Base-by-base conservation (phyloP, 2,797 vertebrate genomes). In the Oophaga sylvatica region DNA sequence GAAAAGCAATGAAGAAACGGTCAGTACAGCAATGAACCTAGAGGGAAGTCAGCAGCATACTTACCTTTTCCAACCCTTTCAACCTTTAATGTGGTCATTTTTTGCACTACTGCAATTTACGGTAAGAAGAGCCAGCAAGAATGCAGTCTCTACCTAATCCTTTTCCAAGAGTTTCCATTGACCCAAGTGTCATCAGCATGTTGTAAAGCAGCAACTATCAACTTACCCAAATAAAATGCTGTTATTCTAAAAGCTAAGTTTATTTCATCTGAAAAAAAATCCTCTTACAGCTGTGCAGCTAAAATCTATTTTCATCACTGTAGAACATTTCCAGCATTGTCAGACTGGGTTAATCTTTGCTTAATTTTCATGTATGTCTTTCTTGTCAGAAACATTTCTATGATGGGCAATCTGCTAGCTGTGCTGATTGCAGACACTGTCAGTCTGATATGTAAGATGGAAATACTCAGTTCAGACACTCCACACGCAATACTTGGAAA, bases 271-370 rank as follows among this genome's bases (percentile, higher is more conserved):
- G 57, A 41, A 62, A 71, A 73, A 65, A 84, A 80, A 87, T 65
- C 48, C 8, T 67, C 57, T 80, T 84, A 88, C 87, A 88, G 87
- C 87, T 84, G 82, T 84, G 57, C 81, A 71, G 71, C 57, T 57
- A 65, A 84, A 87, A 80, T 73, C 75, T 84, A 84, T 88, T 84
- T 88, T 84, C 65, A 88, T 80, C 65, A 16, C 81, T 84, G 67
- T 35, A 60, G 79, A 81, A 81, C 79, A 80, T 84, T 88, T 84
- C 35, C 60, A 71, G 45, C 26, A 63, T 84, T 88, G 81, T 88
- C 65, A 88, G 87, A 80, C 57, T 73, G 45, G 76, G 76, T 70
- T 84, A 84, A 73, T 73, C 22, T 79, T 88, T 84, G 35, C 63
- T 84, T 84, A 84, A 62, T 80, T 84, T 87, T 57, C 81, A 17